Conservation (phyloP, 2,113 vertebrate genomes). For the Leptobrachium leishanense region DNA sequence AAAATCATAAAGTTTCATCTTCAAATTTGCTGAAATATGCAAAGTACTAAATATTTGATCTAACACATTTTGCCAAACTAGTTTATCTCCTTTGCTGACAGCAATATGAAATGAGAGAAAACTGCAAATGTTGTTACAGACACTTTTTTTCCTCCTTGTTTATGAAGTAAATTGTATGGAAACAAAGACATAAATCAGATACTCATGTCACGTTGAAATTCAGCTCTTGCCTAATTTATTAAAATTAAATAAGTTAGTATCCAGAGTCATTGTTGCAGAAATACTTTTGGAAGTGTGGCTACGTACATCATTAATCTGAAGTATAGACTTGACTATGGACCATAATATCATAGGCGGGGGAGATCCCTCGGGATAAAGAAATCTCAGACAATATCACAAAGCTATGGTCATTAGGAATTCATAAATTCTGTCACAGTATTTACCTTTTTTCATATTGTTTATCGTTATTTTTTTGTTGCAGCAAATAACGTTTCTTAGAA, state of each 20-base stretch:
- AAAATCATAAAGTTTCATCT: constrained; percentile 45
- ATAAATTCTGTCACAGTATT: not conserved
- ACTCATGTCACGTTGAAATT: constrained; percentile 27
- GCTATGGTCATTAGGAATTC: not conserved
- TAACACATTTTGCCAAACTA: constrained; percentile 43
- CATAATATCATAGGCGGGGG: not conserved
- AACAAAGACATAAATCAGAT: constrained; percentile 39
- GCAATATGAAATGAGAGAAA: constrained; percentile 38
- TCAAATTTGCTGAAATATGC: constrained; percentile 44
- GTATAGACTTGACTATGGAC: constrained; percentile 19
- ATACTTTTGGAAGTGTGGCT: constrained; percentile 27
- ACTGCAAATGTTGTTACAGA: constrained; percentile 37
- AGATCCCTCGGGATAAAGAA: not conserved
- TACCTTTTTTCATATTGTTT: not conserved
- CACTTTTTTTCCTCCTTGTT: constrained; percentile 33
- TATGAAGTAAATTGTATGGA: constrained; percentile 40
- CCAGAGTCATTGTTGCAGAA: constrained; percentile 36
- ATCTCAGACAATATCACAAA: not conserved
- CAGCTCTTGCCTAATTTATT: constrained; percentile 37
- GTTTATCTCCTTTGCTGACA: constrained; percentile 44
- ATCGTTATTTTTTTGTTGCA: not conserved
- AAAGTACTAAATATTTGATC: constrained; percentile 45
- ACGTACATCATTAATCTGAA: constrained; percentile 21
- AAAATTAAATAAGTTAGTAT: constrained; percentile 45
- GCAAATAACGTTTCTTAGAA: not conserved